phyloP scores from a whole-genome alignment of 2,888 invertebrate genomes.

The Uloborus plumipes region DNA sequence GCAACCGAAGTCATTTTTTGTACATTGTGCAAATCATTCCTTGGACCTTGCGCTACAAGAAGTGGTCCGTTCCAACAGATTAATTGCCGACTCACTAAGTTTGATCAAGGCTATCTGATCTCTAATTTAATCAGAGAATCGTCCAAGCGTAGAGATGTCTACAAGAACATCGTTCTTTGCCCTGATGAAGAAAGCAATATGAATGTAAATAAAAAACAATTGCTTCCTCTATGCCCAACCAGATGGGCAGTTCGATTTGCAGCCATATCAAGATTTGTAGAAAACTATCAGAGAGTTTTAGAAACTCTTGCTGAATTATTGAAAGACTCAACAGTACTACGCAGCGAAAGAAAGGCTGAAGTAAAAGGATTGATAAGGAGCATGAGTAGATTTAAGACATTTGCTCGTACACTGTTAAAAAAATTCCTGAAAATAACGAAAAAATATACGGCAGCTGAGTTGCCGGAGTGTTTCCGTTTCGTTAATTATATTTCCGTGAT shows the following conservation, averaged over 20 bases:
- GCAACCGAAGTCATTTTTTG: background rate
- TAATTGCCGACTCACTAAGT: background rate
- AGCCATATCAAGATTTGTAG: background rate
- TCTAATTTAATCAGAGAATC: background rate
- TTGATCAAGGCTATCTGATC: too few species aligned
- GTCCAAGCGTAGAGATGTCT: background rate
- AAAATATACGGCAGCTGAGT: too few species aligned
- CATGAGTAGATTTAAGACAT: background rate
- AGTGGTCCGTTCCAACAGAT: background rate
- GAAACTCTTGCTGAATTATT: background rate
- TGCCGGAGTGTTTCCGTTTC: too few species aligned
- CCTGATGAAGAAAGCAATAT: background rate
- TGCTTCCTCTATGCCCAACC: background rate
- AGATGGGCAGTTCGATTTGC: background rate
- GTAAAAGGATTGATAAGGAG: background rate
- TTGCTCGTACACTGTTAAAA: too few species aligned
- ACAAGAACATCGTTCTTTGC: constrained; percentile 8
- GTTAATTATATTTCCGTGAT: too few species aligned
- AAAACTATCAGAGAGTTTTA: background rate
- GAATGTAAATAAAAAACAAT: background rate
- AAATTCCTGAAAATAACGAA: too few species aligned
- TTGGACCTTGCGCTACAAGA: background rate
- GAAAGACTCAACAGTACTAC: background rate
- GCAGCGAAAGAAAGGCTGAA: background rate
- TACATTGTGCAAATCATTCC: constrained; percentile 5